A percentile compares a stretch with the other conserved stretches of the same genome.
Conservation (phyloP, 2,113 vertebrate genomes). For the Campylomormyrus tamandua region DNA sequence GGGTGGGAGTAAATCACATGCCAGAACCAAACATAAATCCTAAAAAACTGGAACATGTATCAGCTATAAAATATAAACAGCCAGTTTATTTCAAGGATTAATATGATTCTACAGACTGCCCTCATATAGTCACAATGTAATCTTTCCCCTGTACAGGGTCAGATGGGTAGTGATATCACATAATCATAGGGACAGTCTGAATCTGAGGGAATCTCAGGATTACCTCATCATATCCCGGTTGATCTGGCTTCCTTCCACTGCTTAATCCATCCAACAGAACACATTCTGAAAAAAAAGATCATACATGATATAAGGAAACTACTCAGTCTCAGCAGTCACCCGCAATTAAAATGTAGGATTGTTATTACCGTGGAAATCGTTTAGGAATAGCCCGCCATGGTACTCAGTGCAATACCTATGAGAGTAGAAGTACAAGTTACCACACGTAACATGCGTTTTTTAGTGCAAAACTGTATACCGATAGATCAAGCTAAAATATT, state of each 20-base stretch:
- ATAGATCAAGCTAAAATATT: neutral
- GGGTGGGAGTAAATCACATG: neutral
- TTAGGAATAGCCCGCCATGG: neutral
- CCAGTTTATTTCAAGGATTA: neutral
- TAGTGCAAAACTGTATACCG: neutral
- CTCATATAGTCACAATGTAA: constrained; percentile 47
- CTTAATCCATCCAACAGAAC: neutral
- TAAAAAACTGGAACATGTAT: neutral
- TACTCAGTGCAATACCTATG: neutral
- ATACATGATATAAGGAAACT: neutral
- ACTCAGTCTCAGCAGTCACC: neutral
- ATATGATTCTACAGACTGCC: constrained; percentile 31
- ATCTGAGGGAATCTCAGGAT: neutral
- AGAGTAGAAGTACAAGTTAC: neutral
- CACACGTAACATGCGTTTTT: neutral
- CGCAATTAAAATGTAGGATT: neutral
- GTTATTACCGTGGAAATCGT: neutral
- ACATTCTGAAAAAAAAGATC: neutral
- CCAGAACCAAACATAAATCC: neutral
- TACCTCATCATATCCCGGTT: neutral
- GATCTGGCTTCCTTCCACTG: neutral
- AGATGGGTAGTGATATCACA: constrained; percentile 65
- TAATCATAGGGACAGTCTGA: constrained; percentile 60
- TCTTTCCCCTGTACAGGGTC: constrained; percentile 53
- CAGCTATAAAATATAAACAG: neutral